Conservation (phyloP, 2,113 vertebrate genomes). For the Monopterus albus region DNA sequence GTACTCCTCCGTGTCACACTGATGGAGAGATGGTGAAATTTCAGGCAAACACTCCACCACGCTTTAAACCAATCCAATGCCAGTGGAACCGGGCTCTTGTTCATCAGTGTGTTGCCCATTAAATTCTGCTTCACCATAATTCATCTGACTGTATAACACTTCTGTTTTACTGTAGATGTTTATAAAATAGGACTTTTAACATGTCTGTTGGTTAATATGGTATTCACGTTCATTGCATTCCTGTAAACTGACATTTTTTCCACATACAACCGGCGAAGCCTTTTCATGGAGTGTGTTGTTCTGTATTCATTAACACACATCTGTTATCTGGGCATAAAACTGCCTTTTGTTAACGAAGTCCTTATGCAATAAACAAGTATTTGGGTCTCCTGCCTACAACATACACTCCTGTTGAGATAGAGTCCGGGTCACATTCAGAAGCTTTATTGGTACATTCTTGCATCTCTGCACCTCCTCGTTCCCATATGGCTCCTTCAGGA, state of each 20-base stretch:
- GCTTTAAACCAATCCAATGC: background rate
- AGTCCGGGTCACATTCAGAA: constrained; percentile 46
- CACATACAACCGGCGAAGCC: background rate
- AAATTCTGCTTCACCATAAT: background rate
- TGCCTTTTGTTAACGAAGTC: constrained; percentile 4
- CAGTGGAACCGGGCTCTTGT: background rate
- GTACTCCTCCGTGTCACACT: background rate
- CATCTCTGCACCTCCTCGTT: constrained; percentile 28
- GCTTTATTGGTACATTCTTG: constrained; percentile 51
- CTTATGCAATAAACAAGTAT: constrained; percentile 7
- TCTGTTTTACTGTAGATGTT: too few species aligned
- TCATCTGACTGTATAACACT: background rate
- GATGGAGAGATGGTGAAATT: background rate
- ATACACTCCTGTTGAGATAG: constrained; percentile 36
- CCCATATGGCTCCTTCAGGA: constrained; percentile 65
- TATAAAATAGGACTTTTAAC: too few species aligned
- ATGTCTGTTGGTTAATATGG: too few species aligned
- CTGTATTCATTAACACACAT: background rate
- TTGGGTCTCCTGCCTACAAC: constrained; percentile 27
- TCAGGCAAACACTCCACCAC: background rate
- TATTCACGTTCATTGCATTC: too few species aligned
- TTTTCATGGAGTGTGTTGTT: constrained; percentile 3
- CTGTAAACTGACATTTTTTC: constrained; percentile 16
- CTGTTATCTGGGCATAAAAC: constrained; percentile 16
- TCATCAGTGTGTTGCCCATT: background rate